Evolutionary conservation across 2,113 vertebrate species (phyloP).

Genomic region (Irena cyanogastra): DNA sequence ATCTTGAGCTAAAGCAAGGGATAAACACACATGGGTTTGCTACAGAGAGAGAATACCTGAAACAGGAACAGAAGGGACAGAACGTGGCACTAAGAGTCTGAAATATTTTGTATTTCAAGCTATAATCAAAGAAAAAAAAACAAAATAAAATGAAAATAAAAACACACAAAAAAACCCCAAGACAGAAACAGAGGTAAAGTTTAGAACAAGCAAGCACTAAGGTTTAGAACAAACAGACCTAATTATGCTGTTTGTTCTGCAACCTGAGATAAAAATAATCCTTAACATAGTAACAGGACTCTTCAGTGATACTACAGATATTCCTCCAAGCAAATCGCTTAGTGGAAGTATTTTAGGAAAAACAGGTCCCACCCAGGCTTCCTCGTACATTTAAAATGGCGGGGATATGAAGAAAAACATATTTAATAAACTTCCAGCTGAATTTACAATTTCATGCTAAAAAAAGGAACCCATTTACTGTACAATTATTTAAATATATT

Average conservation of each 20-base stretch:
- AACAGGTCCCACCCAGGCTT: background rate
- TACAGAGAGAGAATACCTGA: background rate
- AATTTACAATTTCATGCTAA: background rate
- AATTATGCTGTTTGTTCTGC: constrained; percentile 19
- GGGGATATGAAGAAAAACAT: background rate
- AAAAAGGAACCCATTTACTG: background rate
- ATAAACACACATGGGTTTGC: background rate
- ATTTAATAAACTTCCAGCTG: background rate
- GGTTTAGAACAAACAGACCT: background rate
- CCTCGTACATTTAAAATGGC: background rate
- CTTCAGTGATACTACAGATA: background rate
- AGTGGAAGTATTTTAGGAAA: background rate
- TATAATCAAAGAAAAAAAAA: background rate
- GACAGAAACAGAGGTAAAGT: background rate
- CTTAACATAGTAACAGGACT: background rate
- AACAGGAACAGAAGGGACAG: background rate
- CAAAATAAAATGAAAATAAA: background rate
- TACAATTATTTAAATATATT: background rate
- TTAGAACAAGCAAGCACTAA: background rate
- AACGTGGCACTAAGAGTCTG: background rate
- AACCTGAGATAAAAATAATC: constrained; percentile 13
- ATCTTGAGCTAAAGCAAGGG: constrained; percentile 64
- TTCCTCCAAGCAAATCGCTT: background rate
- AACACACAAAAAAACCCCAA: background rate
- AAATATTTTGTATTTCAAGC: background rate